phyloP scores from a whole-genome alignment of 1,140 invertebrate genomes.

The Halesus radiatus region DNA sequence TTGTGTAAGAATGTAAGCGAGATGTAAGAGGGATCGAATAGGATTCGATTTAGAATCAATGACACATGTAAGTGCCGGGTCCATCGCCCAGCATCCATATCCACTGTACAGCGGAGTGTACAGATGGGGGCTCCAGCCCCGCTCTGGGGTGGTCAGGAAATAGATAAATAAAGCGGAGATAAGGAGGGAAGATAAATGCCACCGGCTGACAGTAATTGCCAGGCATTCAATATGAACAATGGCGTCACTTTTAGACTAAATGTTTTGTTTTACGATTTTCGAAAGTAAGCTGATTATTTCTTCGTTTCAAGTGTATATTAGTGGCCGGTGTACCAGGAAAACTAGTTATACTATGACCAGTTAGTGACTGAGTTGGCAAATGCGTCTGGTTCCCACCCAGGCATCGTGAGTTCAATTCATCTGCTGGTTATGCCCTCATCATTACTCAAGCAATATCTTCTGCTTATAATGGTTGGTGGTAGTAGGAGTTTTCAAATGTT shows the following conservation, averaged over 20 bases:
- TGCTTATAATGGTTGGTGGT: too few species aligned
- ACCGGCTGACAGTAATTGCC: conserved; percentile 47
- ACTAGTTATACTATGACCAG: too few species aligned
- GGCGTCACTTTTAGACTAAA: conserved; percentile 16
- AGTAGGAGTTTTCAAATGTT: too few species aligned
- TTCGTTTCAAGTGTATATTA: neutral
- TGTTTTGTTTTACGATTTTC: neutral
- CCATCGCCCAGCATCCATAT: neutral
- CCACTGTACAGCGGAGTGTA: neutral
- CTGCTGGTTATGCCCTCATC: too few species aligned
- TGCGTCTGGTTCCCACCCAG: too few species aligned
- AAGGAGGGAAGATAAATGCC: conserved; percentile 51
- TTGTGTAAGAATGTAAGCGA: neutral
- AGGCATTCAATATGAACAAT: conserved; percentile 27
- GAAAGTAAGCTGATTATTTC: neutral
- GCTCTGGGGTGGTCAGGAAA: conserved; percentile 27
- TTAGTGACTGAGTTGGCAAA: too few species aligned
- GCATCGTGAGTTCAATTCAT: too few species aligned
- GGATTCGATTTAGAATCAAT: conserved; percentile 56
- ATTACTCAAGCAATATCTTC: too few species aligned
- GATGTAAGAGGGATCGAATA: conserved; percentile 33
- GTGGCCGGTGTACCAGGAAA: too few species aligned
- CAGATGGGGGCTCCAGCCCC: neutral
- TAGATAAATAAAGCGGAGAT: conserved; percentile 55
- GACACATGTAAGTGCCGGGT: conserved; percentile 53